Evolutionary conservation across 2,113 vertebrate species (phyloP), one percentile per base, ranked within the genome.

Genomic region (Chaetorhynchus papuensis): DNA sequence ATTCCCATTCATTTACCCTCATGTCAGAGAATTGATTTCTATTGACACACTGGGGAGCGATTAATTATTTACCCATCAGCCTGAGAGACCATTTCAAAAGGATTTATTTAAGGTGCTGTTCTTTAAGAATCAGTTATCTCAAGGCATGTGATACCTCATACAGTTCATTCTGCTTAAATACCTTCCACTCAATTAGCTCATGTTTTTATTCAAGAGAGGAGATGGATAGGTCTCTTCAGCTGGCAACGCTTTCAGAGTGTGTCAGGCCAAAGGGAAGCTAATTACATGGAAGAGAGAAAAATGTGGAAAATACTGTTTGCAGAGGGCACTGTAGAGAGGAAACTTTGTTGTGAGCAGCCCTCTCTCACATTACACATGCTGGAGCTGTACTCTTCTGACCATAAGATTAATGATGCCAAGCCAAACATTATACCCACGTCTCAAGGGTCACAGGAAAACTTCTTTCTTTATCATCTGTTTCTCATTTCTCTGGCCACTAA

Each of bases 341-440:
- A 96, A 96, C 93, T 96, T 97, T 76, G 81, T 78, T 94, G 93
- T 91, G 83, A 95, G 91, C 87, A 85, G 84, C 77, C 94, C 76
- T 96, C 64, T 89, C 83, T 95, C 85, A 87, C 91, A 97, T 97
- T 97, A 94, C 93, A 95, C 71, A 96, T 96, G 91, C 97, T 94
- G 93, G 86, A 87, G 75, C 75, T 93, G 71, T 96, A 63, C 76
- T 95, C 96, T 89, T 88, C 95, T 88, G 95, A 93, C 96, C 95
- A 82, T 87, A 91, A 96, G 96, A 97, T 96, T 97, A 96, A 96
- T 95, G 96, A 96, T 94, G 95, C 95, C 93, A 96, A 97, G 69
- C 81, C 91, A 89, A 87, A 97, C 82, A 80, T 90, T 93, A 93
- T 95, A 93, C 80, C 83, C 89, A n/a, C 19, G 10, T 92, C 95